Percentiles rank a stretch among this genome's conserved stretches.
phyloP scores from a whole-genome alignment of 2,797 vertebrate species.

The Siniperca scherzeri region DNA sequence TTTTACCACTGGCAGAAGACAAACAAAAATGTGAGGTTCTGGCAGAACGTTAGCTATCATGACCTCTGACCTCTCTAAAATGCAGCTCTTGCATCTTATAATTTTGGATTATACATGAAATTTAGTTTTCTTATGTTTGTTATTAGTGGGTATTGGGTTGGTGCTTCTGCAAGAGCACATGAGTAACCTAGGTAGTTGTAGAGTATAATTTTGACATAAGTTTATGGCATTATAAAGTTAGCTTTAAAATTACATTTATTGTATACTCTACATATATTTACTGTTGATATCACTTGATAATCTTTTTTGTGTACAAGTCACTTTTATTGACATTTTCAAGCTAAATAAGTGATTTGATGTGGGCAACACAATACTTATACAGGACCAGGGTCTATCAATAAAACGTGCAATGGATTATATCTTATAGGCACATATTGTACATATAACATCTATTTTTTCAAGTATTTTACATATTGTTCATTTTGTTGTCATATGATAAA shows the following conservation, averaged over 20 bases:
- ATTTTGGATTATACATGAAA: background rate
- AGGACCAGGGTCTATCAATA: background rate
- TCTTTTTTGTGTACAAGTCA: too few relatives aligned
- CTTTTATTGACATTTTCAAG: background rate
- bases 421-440: background rate
- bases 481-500: too few relatives aligned
- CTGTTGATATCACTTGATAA: too few relatives aligned
- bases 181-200: background rate
- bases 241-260: background rate
- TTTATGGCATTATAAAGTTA: background rate
- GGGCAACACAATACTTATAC: too few relatives aligned
- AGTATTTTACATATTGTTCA: background rate
- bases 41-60: background rate
- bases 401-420: background rate
- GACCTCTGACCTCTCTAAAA: background rate
- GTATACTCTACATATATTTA: background rate
- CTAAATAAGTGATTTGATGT: background rate
- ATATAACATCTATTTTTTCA: background rate
- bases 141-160: background rate
- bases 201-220: background rate
- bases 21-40: background rate
- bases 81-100: rapidly evolving
- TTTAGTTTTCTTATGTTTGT: background rate
- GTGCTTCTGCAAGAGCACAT: too few relatives aligned
- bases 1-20: background rate